Evolutionary conservation across 64 coral and sea anemone genomes (phyloP).

Genomic region (Cladopsammia gracilis): DNA sequence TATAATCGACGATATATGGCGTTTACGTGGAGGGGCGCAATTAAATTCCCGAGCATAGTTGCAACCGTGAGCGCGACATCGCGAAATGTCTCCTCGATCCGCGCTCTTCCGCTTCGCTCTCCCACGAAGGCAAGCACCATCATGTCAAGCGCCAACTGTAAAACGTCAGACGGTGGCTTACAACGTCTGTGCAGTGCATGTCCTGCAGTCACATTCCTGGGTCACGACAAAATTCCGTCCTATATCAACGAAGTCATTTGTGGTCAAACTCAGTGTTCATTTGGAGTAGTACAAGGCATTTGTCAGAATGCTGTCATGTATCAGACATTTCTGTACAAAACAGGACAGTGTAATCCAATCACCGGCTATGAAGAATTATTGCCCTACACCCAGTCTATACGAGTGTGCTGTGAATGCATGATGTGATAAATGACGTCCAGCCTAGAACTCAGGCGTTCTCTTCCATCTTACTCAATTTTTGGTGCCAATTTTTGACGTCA

Average conservation of each 20-base stretch:
- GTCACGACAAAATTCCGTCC: constrained; percentile 2
- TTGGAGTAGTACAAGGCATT: not conserved
- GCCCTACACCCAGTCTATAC: constrained; percentile 1
- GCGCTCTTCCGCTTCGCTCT: not conserved
- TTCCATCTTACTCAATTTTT: no score
- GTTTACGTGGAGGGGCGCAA: constrained; percentile 20
- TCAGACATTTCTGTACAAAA: constrained; percentile 1
- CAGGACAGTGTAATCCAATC: not conserved
- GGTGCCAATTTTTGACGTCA: no score
- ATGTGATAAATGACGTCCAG: not conserved
- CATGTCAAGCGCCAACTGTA: not conserved
- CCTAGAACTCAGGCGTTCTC: no score
- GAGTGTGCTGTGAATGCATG: constrained; percentile 16
- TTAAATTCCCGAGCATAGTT: not conserved
- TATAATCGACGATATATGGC: constrained; percentile 57
- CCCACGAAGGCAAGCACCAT: not conserved
- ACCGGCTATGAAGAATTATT: not conserved
- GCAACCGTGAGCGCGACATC: not conserved
- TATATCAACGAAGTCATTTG: constrained; percentile 21
- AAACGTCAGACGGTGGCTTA: not conserved
- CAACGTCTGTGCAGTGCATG: constrained; percentile 3
- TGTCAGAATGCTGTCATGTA: not conserved
- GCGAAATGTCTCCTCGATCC: not conserved
- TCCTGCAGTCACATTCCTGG: constrained; percentile 6
- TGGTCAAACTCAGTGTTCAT: not conserved